Evolutionary conservation across 2,797 vertebrate species (phyloP).

Genomic region (Phoebastria nigripes): DNA sequence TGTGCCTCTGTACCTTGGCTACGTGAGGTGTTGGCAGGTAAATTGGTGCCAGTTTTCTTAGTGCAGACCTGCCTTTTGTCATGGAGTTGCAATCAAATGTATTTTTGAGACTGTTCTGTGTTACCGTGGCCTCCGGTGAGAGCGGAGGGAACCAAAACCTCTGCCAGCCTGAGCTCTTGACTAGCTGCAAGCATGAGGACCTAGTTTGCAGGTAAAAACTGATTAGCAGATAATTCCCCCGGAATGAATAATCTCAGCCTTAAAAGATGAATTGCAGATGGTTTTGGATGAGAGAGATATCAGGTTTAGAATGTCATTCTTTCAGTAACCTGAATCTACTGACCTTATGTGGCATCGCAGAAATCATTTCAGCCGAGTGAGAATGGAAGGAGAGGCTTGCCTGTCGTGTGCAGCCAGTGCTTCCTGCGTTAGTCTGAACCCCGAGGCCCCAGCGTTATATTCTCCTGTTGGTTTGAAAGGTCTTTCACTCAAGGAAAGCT

Average conservation of each 20-base stretch:
- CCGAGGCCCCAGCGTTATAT: neutral
- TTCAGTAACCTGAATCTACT: conserved; percentile 24
- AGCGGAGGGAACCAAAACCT: neutral
- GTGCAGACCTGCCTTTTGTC: neutral
- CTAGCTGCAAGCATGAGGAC: neutral
- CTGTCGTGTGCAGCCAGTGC: neutral
- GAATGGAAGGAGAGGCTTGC: neutral
- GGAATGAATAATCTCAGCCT: conserved; percentile 2
- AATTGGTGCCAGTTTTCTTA: neutral
- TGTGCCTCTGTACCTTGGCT: neutral
- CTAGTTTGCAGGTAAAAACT: neutral
- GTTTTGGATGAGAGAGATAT: neutral
- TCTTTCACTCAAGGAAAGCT: neutral
- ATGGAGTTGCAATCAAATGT: neutral
- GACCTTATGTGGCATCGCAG: neutral
- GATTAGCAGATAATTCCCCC: neutral
- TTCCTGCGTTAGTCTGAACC: neutral
- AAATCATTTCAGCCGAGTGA: neutral
- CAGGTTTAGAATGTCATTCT: neutral
- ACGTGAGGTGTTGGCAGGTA: neutral
- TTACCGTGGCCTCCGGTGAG: neutral
- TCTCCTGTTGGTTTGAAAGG: neutral
- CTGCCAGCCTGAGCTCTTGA: neutral
- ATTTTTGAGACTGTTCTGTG: neutral
- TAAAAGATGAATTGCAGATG: conserved; percentile 28